These are phyloP conservation scores for Poeciliopsis turrubarensis DNA, from an alignment of 2,113 vertebrate species.

Conservation along the genomic window DNA sequence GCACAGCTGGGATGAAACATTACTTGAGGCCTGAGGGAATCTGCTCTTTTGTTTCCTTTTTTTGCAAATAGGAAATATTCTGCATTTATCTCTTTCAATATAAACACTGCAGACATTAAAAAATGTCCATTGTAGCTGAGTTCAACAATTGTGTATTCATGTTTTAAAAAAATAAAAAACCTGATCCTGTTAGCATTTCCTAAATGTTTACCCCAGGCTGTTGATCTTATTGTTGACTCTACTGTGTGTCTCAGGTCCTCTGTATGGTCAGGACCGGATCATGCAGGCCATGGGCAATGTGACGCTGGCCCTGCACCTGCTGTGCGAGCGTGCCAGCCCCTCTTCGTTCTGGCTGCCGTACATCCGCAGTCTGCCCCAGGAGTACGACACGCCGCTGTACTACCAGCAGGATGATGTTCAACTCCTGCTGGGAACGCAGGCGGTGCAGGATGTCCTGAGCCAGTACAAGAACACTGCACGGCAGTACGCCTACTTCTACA, in stretches of 20 bases:
- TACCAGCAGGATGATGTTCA: slow-evolving; percentile 94
- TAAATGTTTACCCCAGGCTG: not conserved
- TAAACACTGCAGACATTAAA: not conserved
- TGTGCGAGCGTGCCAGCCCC: slow-evolving; percentile 90
- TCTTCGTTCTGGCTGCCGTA: slow-evolving; percentile 93
- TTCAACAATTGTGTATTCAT: not conserved
- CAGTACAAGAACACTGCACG: slow-evolving; percentile 98
- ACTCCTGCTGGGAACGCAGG: slow-evolving; percentile 92
- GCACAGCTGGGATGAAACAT: no score
- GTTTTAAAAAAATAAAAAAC: not conserved
- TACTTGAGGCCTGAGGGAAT: no score
- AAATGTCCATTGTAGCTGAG: not conserved
- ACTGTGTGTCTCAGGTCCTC: slow-evolving; percentile 79
- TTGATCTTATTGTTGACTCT: not conserved
- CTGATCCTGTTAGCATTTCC: not conserved
- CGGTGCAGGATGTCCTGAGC: slow-evolving; percentile 92
- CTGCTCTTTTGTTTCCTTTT: not conserved
- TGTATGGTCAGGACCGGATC: slow-evolving; percentile 95
- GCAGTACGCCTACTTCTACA: slow-evolving; percentile 99
- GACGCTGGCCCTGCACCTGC: slow-evolving; percentile 93
- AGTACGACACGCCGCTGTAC: slow-evolving; percentile 94
- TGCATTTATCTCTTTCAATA: not conserved
- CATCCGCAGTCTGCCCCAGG: slow-evolving; percentile 91
- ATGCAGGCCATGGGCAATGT: slow-evolving; percentile 99
- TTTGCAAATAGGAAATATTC: not conserved